Evolutionary conservation across 1,140 invertebrate species (phyloP).

Genomic region (Aphis gossypii): DNA sequence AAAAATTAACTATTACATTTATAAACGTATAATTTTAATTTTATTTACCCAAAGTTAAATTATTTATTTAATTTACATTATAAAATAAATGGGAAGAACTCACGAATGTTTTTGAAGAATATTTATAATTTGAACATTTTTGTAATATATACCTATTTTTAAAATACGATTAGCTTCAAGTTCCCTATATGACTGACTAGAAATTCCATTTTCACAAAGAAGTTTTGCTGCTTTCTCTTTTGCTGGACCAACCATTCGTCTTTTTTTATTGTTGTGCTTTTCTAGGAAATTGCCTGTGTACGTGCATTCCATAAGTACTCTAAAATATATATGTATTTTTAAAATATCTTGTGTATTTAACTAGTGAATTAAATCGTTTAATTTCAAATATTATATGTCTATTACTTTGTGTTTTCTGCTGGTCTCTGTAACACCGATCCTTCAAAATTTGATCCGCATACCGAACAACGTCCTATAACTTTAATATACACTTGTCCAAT

Average conservation of each 20-base stretch:
- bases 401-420: not conserved
- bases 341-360: too few species aligned
- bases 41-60: too few species aligned
- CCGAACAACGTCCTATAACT: not conserved
- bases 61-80: too few species aligned
- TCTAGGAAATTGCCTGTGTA: not conserved
- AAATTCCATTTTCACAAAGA: not conserved
- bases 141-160: not conserved
- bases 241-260: slow-evolving; percentile 9
- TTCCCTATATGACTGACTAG: not conserved
- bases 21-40: too few species aligned
- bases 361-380: too few species aligned
- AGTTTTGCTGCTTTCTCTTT: not conserved
- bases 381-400: not conserved
- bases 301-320: not conserved
- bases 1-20: too few species aligned
- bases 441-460: not conserved
- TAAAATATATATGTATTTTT: not conserved
- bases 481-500: not conserved
- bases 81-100: too few species aligned
- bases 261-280: not conserved
- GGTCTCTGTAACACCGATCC: not conserved
- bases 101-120: too few species aligned
- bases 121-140: too few species aligned
- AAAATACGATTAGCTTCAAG: not conserved